Evolutionary conservation across 2,797 vertebrate species (phyloP).

Genomic region (Diglossa cyanea): DNA sequence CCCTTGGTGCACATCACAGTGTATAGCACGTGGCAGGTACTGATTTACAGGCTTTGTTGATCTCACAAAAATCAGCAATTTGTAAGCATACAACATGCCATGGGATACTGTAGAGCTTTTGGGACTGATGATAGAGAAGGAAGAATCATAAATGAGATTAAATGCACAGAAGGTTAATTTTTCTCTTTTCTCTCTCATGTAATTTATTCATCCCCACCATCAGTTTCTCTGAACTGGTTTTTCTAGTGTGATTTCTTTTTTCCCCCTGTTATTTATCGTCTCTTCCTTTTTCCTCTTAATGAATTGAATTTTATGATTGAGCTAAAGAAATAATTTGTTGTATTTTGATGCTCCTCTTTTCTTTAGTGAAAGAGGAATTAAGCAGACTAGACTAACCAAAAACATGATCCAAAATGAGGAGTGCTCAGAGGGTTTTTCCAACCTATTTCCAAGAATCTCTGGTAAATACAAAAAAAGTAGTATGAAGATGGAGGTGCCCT

Average conservation of each 20-base stretch:
- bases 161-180: background rate
- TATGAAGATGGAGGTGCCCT: background rate
- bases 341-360: background rate
- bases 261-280: accelerated
- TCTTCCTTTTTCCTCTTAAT: background rate
- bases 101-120: background rate
- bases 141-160: background rate
- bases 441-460: background rate
- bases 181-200: background rate
- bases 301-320: background rate
- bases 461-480: background rate
- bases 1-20: background rate
- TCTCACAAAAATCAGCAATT: background rate
- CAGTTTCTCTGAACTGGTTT: background rate
- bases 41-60: slow-evolving; percentile 2
- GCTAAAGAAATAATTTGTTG: background rate
- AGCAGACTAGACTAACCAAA: background rate
- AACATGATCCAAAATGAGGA: background rate
- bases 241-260: background rate
- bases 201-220: background rate
- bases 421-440: background rate
- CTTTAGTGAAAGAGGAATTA: background rate
- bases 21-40: background rate
- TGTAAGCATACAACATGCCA: background rate
- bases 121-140: background rate